Evolutionary conservation across 2,888 invertebrate genomes (phyloP).

Genomic region (Nephrotoma flavescens): DNA sequence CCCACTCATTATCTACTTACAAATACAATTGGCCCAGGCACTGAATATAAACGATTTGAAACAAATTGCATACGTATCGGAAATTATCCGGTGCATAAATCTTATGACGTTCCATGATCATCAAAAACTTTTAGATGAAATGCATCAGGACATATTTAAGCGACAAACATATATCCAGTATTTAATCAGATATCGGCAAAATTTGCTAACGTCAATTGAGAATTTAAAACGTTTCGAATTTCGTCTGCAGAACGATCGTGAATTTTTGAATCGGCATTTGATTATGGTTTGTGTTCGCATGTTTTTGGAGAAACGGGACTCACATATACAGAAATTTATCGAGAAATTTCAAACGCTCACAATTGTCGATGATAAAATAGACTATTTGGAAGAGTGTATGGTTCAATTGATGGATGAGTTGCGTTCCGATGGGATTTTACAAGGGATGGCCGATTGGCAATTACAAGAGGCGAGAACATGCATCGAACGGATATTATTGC

Average conservation of each 20-base stretch:
- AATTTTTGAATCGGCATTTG: slow-evolving; percentile 57
- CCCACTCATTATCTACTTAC: slow-evolving; percentile 48
- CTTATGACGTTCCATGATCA: slow-evolving; percentile 57
- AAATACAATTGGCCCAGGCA: slow-evolving; percentile 67
- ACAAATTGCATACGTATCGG: slow-evolving; percentile 64
- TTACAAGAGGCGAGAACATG: slow-evolving; percentile 63
- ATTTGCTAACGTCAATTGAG: slow-evolving; percentile 57
- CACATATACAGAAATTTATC: slow-evolving; percentile 57
- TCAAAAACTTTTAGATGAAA: slow-evolving; percentile 53
- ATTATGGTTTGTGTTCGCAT: slow-evolving; percentile 61
- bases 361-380: slow-evolving; percentile 82
- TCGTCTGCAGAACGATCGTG: slow-evolving; percentile 51
- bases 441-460: slow-evolving; percentile 45
- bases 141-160: slow-evolving; percentile 61
- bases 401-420: slow-evolving; percentile 52
- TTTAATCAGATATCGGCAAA: slow-evolving; percentile 64
- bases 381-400: slow-evolving; percentile 72
- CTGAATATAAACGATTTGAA: slow-evolving; percentile 64
- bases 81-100: slow-evolving; percentile 64
- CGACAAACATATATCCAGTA: slow-evolving; percentile 72
- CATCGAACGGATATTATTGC: slow-evolving; percentile 83
- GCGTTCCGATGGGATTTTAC: slow-evolving; percentile 55
- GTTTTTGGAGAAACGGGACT: slow-evolving; percentile 65
- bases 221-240: slow-evolving; percentile 48
- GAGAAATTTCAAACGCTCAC: slow-evolving; percentile 64